Evolutionary conservation across 2,797 vertebrate species (phyloP).

Genomic region (Sardinella longiceps): DNA sequence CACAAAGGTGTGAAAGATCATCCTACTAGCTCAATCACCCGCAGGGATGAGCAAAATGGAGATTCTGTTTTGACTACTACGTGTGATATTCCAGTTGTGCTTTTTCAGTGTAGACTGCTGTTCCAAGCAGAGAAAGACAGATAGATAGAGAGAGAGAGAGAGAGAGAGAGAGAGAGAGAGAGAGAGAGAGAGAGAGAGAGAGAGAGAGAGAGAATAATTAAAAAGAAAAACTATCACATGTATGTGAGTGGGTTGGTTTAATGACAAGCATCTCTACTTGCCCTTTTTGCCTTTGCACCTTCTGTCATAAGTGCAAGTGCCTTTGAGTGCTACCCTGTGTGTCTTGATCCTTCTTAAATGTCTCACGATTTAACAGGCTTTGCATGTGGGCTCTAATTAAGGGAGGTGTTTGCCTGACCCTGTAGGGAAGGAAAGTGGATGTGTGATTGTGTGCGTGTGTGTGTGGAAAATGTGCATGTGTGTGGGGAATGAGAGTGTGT

Average conservation of each 20-base stretch:
- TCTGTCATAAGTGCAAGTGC: not conserved
- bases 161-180: not conserved
- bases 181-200: not conserved
- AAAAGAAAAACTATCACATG: not conserved
- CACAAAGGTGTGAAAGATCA: not conserved
- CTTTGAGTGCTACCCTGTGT: not conserved
- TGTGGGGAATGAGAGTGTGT: not conserved
- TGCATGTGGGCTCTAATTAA: not conserved
- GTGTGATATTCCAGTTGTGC: not conserved
- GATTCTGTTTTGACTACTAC: not conserved
- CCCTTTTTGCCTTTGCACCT: slow-evolving; percentile 15
- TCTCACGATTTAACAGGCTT: not conserved
- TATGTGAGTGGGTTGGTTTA: not conserved
- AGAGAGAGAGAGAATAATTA: not conserved
- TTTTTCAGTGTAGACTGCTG: not conserved
- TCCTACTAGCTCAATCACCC: not conserved
- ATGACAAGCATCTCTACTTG: not conserved
- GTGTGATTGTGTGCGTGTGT: not conserved
- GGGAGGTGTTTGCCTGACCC: not conserved
- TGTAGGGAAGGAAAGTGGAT: not conserved
- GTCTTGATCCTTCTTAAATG: not conserved
- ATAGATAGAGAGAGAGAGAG: not conserved
- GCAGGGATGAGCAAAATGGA: not conserved
- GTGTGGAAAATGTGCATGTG: not conserved
- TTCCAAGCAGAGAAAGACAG: not conserved